Evolutionary conservation across 2,113 vertebrate species (phyloP).

Genomic region (Sorex fumeus): DNA sequence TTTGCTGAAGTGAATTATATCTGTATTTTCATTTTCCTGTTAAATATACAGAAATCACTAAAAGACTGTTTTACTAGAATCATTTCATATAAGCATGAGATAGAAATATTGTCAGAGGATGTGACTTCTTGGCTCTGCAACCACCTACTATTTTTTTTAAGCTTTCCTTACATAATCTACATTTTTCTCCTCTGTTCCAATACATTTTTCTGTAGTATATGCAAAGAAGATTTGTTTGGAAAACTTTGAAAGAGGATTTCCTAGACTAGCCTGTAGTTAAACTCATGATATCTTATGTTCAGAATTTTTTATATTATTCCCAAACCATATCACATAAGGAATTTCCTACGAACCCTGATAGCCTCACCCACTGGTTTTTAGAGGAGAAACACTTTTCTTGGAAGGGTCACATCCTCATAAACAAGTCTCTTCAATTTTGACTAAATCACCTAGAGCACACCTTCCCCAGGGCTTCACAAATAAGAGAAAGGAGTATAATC

Average conservation of each 20-base stretch:
- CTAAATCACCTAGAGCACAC: background rate
- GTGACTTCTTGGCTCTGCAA: background rate
- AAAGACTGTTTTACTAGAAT: slow-evolving; percentile 37
- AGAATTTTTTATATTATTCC: background rate
- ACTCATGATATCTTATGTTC: background rate
- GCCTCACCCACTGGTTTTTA: background rate
- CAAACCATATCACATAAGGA: background rate
- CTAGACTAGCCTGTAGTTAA: slow-evolving; percentile 12
- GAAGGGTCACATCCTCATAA: background rate
- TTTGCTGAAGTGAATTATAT: background rate
- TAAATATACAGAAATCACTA: slow-evolving; percentile 35
- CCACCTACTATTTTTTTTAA: background rate
- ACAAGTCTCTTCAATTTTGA: background rate
- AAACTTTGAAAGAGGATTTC: background rate
- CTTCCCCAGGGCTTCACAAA: background rate
- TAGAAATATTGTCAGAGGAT: slow-evolving; percentile 25
- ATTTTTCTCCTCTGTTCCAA: background rate
- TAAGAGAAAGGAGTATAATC: background rate
- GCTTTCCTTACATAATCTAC: background rate
- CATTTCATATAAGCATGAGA: slow-evolving; percentile 20
- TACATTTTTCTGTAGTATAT: background rate
- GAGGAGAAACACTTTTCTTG: background rate
- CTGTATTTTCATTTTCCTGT: background rate
- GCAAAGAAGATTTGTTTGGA: background rate
- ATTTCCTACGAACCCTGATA: background rate